Base-by-base conservation (phyloP, 2,888 invertebrate genomes). In the Tipula helvola region DNA sequence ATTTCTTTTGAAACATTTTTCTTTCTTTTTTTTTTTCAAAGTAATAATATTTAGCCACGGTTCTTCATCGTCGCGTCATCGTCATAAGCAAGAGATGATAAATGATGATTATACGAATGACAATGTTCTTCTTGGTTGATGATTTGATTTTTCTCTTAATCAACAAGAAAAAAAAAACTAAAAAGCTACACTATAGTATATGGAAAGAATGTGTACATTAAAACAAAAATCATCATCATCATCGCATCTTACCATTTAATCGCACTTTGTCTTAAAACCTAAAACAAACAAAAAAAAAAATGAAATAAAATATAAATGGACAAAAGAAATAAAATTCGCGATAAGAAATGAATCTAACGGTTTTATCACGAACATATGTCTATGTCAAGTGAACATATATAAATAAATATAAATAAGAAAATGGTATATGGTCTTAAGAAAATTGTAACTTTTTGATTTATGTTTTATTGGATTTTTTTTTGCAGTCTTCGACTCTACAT, bases 271-370 rank as follows among this genome's bases (percentile, higher is more conserved):
- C 52, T 57, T 57, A 57, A 57, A 39, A 28, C 28, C 28, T 13
- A 47, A 47, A n/a, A n/a, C n/a, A n/a, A n/a, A n/a, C n/a, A n/a
- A 47, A 8, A 1, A 47, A 57, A 57, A 18, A 57, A 57, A 57
- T 8, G 18, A 28, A 18, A 28, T 71, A 28, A 71, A 71, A 28
- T 71, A 71, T 71, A 71, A 71, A 71, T 71, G 71, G 71, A 71
- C 71, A 71, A 71, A 71, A 71, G 71, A 71, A 28, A 71, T 71
- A 71, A 71, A 71, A 28, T 71, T 71, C 28, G 71, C 71, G 71
- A 71, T 71, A 71, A 71, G 71, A 71, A 71, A 71, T 71, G 71
- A 71, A 71, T 71, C 71, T 71, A 71, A 71, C 71, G 71, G 71
- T 71, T 71, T 28, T 71, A 71, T 28, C 71, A 71, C 71, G 71